Evolutionary conservation across 2,888 invertebrate species (phyloP).

Genomic region (Xanthorhoe designata): DNA sequence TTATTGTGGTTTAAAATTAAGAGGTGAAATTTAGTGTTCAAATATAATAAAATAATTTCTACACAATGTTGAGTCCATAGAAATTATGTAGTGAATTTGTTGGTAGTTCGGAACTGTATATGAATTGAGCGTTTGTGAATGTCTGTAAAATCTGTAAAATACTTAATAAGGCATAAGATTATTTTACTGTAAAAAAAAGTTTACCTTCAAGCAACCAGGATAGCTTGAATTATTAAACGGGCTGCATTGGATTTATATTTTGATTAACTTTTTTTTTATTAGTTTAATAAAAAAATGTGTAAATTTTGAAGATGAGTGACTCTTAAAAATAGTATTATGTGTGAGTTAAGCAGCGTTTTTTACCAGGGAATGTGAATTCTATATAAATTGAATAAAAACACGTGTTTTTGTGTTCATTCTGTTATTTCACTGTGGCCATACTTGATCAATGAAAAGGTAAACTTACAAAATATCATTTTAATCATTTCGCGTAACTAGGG

Average conservation of each 20-base stretch:
- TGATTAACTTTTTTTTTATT: conserved; percentile 38
- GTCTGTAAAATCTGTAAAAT: conserved; percentile 59
- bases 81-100: conserved; percentile 36
- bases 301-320: conserved; percentile 43
- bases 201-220: conserved; percentile 20
- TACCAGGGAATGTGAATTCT: conserved; percentile 63
- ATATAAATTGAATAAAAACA: conserved; percentile 67
- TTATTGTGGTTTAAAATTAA: not conserved
- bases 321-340: conserved; percentile 62
- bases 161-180: conserved; percentile 67
- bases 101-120: conserved; percentile 44
- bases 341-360: conserved; percentile 59
- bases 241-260: conserved; percentile 31
- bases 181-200: conserved; percentile 46
- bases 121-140: conserved; percentile 46
- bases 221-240: conserved; percentile 13
- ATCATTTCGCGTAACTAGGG: not conserved
- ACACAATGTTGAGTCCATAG: conserved; percentile 4
- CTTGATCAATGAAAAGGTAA: conserved; percentile 27
- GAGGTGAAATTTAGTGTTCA: not conserved
- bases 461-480: conserved; percentile 12
- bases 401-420: conserved; percentile 44
- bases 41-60: not conserved
- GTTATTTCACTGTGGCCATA: conserved; percentile 17
- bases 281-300: conserved; percentile 42